Percentiles rank a stretch among this genome's conserved stretches.
Evolutionary conservation across 2,797 vertebrate species (phyloP).

Genomic region (Malacoraja senta): DNA sequence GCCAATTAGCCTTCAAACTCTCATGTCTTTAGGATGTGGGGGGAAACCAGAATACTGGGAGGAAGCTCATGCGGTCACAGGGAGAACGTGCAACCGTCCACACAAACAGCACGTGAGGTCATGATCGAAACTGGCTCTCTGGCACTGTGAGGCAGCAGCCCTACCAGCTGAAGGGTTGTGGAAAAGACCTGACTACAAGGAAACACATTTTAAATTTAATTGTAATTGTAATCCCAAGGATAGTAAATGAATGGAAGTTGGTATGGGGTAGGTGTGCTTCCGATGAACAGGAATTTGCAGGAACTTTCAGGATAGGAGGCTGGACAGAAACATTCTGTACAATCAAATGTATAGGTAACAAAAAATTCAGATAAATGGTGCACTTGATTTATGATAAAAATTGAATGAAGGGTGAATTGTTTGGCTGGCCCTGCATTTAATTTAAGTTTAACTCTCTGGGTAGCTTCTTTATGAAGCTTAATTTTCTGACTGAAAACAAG

Average conservation of each 20-base stretch:
- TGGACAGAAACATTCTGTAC: not conserved
- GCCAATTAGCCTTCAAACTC: too few species aligned
- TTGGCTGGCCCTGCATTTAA: not conserved
- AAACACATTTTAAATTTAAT: not conserved
- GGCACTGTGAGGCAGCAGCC: too few species aligned
- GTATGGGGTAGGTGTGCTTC: not conserved
- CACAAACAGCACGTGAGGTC: too few species aligned
- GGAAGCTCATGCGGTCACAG: not conserved
- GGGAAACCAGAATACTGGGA: too few species aligned
- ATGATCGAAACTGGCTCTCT: too few species aligned
- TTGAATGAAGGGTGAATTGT: not conserved
- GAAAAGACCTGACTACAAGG: not conserved
- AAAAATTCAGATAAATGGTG: not conserved
- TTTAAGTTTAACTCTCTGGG: not conserved
- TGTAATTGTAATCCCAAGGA: not conserved
- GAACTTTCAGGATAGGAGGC: not conserved
- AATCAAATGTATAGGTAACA: not conserved
- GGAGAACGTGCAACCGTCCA: too few species aligned
- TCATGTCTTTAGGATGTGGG: too few species aligned
- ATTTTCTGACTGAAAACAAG: not conserved
- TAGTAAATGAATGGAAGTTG: not conserved
- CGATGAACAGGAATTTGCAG: not conserved
- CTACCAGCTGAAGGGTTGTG: too few species aligned
- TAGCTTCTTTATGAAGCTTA: not conserved
- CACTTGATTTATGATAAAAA: not conserved